Conservation (phyloP, 1,140 invertebrate species). For the Cydia splendana region DNA sequence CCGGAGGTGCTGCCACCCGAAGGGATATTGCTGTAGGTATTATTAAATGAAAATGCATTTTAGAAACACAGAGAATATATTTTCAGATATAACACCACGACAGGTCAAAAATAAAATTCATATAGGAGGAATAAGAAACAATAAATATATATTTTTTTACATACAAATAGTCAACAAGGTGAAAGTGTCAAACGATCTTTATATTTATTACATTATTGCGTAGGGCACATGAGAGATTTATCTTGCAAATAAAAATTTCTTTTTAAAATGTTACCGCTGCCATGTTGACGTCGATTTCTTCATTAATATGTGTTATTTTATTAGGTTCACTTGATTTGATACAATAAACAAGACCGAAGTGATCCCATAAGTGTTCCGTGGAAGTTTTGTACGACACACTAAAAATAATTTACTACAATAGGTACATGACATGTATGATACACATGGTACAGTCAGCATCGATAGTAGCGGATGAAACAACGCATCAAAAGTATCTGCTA, state of each 20-base stretch:
- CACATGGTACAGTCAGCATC: too few relatives aligned
- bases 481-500: too few relatives aligned
- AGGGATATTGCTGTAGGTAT: neutral
- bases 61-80: conserved; percentile 78
- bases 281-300: neutral
- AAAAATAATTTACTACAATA: neutral
- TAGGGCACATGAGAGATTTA: conserved; percentile 35
- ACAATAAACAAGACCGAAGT: neutral
- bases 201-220: conserved; percentile 46
- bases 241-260: neutral
- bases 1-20: too few relatives aligned
- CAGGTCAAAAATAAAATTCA: conserved; percentile 74
- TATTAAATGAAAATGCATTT: conserved; percentile 56
- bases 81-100: conserved; percentile 74
- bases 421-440: neutral
- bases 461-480: too few relatives aligned
- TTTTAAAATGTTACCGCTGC: conserved; percentile 1
- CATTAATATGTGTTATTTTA: neutral
- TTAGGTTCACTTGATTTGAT: neutral
- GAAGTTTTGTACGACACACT: too few relatives aligned
- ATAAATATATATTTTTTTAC: conserved; percentile 72
- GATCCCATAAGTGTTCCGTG: too few relatives aligned
- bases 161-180: conserved; percentile 77
- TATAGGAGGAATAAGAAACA: conserved; percentile 63
- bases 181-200: conserved; percentile 58